A percentile compares a stretch with the other conserved stretches of the same genome.
These are phyloP conservation scores for Crenichthys baileyi DNA, from an alignment of 2,797 vertebrate genomes.

Conservation along the genomic window DNA sequence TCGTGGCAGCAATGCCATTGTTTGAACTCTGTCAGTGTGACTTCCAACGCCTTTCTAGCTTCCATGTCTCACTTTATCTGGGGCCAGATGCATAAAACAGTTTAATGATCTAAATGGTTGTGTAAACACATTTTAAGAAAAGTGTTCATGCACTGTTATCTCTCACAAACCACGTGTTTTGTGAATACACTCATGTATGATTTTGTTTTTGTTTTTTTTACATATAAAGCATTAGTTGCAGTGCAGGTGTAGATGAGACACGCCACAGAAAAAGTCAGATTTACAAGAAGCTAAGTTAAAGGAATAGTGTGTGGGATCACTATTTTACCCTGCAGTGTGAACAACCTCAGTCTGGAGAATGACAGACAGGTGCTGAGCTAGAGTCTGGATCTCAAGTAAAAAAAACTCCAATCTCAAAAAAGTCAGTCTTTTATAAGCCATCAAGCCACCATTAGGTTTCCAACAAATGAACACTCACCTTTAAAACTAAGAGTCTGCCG, in stretches of 20 bases:
- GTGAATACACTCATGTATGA: neutral
- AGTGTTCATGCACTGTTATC: neutral
- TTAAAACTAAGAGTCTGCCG: too few species aligned
- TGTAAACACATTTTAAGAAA: neutral
- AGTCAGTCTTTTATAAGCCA: neutral
- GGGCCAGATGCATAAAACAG: slow-evolving; percentile 27
- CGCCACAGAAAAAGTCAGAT: neutral
- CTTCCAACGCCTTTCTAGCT: slow-evolving; percentile 7
- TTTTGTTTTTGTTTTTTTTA: neutral
- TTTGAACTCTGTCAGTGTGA: slow-evolving; percentile 78
- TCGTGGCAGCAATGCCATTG: slow-evolving; percentile 85
- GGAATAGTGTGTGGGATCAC: too few species aligned
- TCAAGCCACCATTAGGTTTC: neutral
- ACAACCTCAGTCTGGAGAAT: neutral
- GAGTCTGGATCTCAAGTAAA: neutral
- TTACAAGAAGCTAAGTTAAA: too few species aligned
- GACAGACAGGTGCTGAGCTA: neutral
- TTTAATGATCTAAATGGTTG: neutral
- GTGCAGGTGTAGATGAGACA: neutral
- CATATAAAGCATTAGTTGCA: neutral
- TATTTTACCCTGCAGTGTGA: too few species aligned
- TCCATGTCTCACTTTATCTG: slow-evolving; percentile 34
- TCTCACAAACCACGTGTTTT: neutral
- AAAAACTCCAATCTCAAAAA: neutral
- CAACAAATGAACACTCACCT: too few species aligned